These are phyloP conservation scores for Orcinus orca DNA, from an alignment of 2,113 vertebrate genomes.

Conservation along the genomic window DNA sequence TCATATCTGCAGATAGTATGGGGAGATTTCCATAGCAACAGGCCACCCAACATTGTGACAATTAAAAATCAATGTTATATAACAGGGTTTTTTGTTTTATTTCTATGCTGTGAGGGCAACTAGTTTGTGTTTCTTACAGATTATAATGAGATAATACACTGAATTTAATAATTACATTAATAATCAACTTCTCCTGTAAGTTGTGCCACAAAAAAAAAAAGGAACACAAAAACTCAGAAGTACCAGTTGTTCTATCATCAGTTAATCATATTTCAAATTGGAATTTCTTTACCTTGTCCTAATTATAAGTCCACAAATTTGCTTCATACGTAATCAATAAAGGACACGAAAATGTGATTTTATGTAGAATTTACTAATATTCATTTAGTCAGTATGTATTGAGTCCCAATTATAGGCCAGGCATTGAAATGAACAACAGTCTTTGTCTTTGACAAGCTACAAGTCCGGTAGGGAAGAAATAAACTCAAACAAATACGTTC, in stretches of 20 bases:
- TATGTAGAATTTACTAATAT: not conserved
- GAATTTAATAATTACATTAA: conserved; percentile 31
- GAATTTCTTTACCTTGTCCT: not conserved
- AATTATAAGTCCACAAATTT: not conserved
- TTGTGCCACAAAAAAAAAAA: not conserved
- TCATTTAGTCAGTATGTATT: not conserved
- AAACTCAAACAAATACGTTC: not conserved
- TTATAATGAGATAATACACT: conserved; percentile 19
- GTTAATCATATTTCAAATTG: conserved; percentile 52
- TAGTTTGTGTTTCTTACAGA: conserved; percentile 16
- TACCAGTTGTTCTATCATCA: not conserved
- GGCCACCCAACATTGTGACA: conserved; percentile 64
- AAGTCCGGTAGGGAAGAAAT: not conserved
- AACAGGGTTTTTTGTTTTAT: conserved; percentile 49
- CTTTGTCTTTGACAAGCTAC: not conserved
- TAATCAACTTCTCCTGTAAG: not conserved
- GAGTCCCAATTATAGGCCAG: not conserved
- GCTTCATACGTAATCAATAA: not conserved
- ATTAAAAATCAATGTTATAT: conserved; percentile 51
- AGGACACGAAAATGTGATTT: not conserved
- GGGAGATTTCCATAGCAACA: conserved; percentile 81
- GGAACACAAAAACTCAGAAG: not conserved
- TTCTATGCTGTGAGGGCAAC: not conserved
- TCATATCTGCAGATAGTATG: conserved; percentile 37
- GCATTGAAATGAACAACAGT: not conserved